These are phyloP conservation scores for Scolanthus callimorphus DNA, from an alignment of 92 coral and sea anemone genomes.

Conservation along the genomic window DNA sequence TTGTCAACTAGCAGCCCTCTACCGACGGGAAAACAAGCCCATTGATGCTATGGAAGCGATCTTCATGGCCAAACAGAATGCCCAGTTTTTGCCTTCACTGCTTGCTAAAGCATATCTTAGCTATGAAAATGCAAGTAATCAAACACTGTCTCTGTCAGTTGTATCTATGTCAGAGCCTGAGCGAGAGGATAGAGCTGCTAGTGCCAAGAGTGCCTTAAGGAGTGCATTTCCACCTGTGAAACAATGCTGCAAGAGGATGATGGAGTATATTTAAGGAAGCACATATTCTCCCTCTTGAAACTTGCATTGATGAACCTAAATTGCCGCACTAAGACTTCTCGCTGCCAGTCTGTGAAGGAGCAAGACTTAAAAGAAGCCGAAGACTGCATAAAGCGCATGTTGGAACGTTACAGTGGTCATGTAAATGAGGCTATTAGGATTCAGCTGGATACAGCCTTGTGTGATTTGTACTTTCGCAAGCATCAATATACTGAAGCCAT, in stretches of 20 bases:
- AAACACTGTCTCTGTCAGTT: conserved; percentile 3
- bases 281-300: conserved; percentile 33
- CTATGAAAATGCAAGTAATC: conserved; percentile 62
- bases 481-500: background rate
- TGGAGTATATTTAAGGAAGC: conserved; percentile 38
- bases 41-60: conserved; percentile 22
- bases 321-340: conserved; percentile 51
- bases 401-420: conserved; percentile 37
- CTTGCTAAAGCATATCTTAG: conserved; percentile 28
- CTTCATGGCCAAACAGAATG: conserved; percentile 27
- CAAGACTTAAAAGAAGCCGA: conserved; percentile 39
- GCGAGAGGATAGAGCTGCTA: conserved; percentile 1
- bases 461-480: background rate
- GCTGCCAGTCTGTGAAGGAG: conserved; percentile 40
- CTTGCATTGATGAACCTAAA: conserved; percentile 52
- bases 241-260: conserved; percentile 13
- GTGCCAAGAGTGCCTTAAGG: conserved; percentile 12
- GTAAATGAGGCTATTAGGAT: conserved; percentile 33
- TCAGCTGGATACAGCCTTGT: conserved; percentile 42
- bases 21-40: conserved; percentile 43
- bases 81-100: conserved; percentile 5
- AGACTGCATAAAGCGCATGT: conserved; percentile 38
- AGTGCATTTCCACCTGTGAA: conserved; percentile 33
- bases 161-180: background rate
- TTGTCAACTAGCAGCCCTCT: conserved; percentile 42